Conservation (phyloP, 2,113 vertebrate genomes). For the Nicator chloris region DNA sequence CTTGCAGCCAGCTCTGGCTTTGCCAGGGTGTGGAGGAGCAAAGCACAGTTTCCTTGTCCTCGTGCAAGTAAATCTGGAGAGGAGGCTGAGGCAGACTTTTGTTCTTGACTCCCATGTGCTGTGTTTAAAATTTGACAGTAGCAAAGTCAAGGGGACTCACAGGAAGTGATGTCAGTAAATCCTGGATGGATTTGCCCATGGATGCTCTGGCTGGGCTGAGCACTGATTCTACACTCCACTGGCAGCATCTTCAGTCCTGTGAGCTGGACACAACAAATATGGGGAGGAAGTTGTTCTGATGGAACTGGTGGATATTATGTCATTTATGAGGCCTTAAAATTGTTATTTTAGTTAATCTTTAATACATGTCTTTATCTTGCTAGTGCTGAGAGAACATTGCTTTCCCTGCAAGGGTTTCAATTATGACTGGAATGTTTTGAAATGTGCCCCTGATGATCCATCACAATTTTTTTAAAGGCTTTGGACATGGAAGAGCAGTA, state of each 20-base stretch:
- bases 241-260: neutral
- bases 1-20: neutral
- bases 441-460: conserved; percentile 56
- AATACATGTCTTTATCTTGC: neutral
- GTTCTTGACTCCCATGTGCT: neutral
- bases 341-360: neutral
- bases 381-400: neutral
- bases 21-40: neutral
- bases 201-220: neutral
- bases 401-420: conserved; percentile 30
- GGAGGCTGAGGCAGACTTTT: neutral
- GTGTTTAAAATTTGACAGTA: neutral
- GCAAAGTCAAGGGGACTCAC: neutral
- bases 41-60: neutral
- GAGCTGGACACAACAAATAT: neutral
- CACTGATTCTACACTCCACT: neutral
- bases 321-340: neutral
- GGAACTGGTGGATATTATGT: neutral
- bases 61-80: neutral
- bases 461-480: conserved; percentile 48
- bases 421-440: conserved; percentile 19
- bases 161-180: neutral
- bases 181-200: neutral
- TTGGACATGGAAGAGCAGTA: conserved; percentile 56
- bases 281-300: neutral